A percentile compares a stretch with the other conserved stretches of the same genome.
phyloP scores from a whole-genome alignment of 2,113 vertebrate genomes.

The Pristiophorus japonicus region DNA sequence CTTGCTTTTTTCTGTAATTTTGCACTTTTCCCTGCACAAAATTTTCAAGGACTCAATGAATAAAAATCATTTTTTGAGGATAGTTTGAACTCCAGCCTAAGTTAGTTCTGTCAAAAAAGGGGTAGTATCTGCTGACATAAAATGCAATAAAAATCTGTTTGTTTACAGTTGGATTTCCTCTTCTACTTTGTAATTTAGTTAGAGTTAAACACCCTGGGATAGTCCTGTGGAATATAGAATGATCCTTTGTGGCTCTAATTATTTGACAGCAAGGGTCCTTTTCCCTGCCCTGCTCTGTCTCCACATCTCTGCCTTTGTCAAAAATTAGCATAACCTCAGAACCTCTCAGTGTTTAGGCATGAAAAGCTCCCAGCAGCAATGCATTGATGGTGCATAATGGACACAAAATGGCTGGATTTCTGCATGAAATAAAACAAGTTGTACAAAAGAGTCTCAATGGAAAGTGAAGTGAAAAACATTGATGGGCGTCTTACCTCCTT shows the following conservation, averaged over 20 bases:
- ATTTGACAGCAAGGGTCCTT: constrained; percentile 34
- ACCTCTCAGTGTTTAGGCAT: constrained; percentile 27
- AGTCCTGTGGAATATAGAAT: neutral
- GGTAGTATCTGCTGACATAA: neutral
- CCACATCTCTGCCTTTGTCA: constrained; percentile 26
- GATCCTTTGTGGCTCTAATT: constrained; percentile 30
- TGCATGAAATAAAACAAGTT: constrained; percentile 28
- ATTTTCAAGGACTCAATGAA: neutral
- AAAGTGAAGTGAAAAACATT: constrained; percentile 6
- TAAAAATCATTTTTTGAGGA: neutral
- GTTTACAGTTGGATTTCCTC: constrained; percentile 29
- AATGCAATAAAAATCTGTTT: constrained; percentile 13
- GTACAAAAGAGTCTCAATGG: constrained; percentile 26
- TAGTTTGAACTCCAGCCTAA: neutral
- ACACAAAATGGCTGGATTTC: constrained; percentile 31
- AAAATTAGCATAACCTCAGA: constrained; percentile 37
- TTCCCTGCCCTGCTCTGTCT: constrained; percentile 31
- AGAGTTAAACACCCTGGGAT: constrained; percentile 20
- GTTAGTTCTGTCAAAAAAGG: neutral
- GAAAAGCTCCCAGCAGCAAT: constrained; percentile 28
- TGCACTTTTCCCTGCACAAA: neutral
- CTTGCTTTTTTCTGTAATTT: neutral
- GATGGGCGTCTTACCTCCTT: neutral
- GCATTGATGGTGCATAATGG: constrained; percentile 35
- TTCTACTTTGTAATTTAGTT: constrained; percentile 19